Evolutionary conservation across 2,797 vertebrate species (phyloP).

Genomic region (Pristis pectinata): DNA sequence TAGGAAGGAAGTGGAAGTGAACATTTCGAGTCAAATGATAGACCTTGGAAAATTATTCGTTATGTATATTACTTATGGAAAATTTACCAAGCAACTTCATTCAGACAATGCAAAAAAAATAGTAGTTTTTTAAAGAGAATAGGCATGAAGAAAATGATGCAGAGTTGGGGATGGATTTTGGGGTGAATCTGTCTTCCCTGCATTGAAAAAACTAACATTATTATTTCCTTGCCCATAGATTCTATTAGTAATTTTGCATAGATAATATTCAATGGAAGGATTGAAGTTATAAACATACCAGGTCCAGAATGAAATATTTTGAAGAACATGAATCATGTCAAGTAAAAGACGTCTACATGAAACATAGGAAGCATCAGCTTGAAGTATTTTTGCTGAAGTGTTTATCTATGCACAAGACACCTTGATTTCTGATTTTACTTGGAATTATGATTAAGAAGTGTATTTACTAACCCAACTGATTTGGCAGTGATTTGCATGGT

Average conservation of each 20-base stretch:
- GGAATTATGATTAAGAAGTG: background rate
- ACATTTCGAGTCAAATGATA: background rate
- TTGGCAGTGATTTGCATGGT: background rate
- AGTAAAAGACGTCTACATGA: background rate
- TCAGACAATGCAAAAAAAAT: background rate
- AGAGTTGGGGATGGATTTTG: too few species aligned
- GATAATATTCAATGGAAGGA: background rate
- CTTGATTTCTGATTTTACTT: background rate
- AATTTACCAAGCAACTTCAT: background rate
- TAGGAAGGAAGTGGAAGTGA: background rate
- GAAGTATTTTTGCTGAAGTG: background rate
- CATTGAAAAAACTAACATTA: background rate
- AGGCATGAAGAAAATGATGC: background rate
- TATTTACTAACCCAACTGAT: background rate
- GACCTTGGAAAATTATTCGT: too few species aligned
- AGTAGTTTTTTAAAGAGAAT: background rate
- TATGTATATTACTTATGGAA: background rate
- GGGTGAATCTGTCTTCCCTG: background rate
- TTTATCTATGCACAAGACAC: background rate
- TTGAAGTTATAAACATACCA: background rate
- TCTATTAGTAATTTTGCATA: background rate
- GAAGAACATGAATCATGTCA: background rate
- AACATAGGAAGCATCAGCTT: background rate
- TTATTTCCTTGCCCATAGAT: background rate
- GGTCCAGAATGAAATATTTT: background rate